phyloP scores from a whole-genome alignment of 2,113 vertebrate genomes.

The Embiotoca jacksoni region DNA sequence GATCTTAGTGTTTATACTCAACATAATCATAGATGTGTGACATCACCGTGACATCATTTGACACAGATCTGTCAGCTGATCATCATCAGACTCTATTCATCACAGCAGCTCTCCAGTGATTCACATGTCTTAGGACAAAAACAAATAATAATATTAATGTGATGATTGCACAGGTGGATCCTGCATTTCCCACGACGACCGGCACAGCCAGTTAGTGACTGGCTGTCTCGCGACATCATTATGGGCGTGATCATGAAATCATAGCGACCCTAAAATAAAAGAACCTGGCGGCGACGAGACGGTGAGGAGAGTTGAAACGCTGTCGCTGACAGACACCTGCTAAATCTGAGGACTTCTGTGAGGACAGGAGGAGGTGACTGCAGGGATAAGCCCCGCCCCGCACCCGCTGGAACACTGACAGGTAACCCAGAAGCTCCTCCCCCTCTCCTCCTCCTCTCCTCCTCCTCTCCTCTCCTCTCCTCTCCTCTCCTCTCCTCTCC shows the following conservation, averaged over 20 bases:
- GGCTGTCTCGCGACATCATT: slow-evolving; percentile 1
- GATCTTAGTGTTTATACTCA: slow-evolving; percentile 33
- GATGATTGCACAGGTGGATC: no score
- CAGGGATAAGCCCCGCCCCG: slow-evolving; percentile 11
- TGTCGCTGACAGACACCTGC: slow-evolving; percentile 19
- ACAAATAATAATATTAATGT: no score
- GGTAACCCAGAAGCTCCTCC: slow-evolving; percentile 12
- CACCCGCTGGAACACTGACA: background rate
- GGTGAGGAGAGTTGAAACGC: slow-evolving; percentile 12
- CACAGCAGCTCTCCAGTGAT: no score
- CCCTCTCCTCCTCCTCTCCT: background rate
- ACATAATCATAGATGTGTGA: slow-evolving; percentile 1
- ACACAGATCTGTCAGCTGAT: slow-evolving; percentile 10
- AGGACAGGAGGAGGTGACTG: background rate
- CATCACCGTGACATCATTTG: background rate
- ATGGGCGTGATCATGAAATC: no score
- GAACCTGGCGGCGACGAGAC: background rate
- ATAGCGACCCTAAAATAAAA: no score
- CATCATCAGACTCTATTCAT: slow-evolving; percentile 3
- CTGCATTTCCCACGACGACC: slow-evolving; percentile 20
- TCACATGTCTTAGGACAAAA: no score
- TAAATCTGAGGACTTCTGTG: slow-evolving; percentile 10
- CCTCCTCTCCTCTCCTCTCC: no score
- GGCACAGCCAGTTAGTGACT: no score
- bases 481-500: background rate